A percentile compares a stretch with the other conserved stretches of the same genome.
Conservation (phyloP, 1,140 invertebrate genomes). For the Portunus trituberculatus region DNA sequence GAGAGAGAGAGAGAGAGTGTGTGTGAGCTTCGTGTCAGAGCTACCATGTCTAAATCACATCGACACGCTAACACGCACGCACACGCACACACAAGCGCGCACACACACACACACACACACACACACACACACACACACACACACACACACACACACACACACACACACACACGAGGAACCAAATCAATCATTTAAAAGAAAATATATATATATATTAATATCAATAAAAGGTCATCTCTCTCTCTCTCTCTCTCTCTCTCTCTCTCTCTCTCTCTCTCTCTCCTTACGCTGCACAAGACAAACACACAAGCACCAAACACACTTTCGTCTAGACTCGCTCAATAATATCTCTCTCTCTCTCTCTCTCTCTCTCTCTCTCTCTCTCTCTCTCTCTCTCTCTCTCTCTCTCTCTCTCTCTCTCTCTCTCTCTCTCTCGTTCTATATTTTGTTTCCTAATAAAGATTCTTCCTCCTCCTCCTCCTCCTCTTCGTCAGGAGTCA, state of each 20-base stretch:
- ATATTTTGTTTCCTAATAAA: no score
- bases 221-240: neutral
- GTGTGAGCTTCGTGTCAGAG: neutral
- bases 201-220: no score
- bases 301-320: neutral
- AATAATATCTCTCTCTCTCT: no score
- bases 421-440: no score
- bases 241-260: conserved; percentile 41
- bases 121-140: neutral
- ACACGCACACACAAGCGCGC: neutral
- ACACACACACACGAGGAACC: neutral
- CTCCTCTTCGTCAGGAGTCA: no score
- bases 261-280: conserved; percentile 41
- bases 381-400: no score
- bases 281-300: neutral
- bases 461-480: no score
- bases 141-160: neutral
- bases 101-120: neutral
- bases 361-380: no score
- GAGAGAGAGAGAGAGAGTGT: neutral
- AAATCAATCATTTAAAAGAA: no score
- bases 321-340: no score
- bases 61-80: neutral
- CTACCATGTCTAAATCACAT: neutral
- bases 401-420: no score